These are phyloP conservation scores for Oedothorax gibbosus DNA, from an alignment of 1,140 invertebrate species.

Conservation along the genomic window DNA sequence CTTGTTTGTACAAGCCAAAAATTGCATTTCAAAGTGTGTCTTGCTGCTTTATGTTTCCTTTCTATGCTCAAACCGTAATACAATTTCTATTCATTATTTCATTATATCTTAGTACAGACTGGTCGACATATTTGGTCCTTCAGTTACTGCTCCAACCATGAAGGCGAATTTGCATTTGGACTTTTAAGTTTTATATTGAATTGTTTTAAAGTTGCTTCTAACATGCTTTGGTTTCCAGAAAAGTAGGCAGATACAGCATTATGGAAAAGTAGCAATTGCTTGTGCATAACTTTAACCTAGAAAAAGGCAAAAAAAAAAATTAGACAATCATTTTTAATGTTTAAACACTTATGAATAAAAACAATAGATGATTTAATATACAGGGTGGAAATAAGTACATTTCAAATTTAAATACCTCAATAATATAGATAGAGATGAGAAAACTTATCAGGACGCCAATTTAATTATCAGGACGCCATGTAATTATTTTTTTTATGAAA, in stretches of 20 bases:
- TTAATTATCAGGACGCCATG: no score
- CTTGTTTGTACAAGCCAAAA: constrained; percentile 29
- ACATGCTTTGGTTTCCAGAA: constrained; percentile 88
- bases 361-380: not conserved
- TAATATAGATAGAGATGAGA: no score
- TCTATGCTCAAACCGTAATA: constrained; percentile 19
- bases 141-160: constrained; percentile 80
- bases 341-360: not conserved
- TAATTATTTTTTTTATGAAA: no score
- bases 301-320: constrained; percentile 66
- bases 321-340: not conserved
- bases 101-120: constrained; percentile 3
- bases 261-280: constrained; percentile 93
- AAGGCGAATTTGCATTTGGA: constrained; percentile 78
- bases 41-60: constrained; percentile 22
- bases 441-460: no score
- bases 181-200: constrained; percentile 91
- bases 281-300: constrained; percentile 98
- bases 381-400: no score
- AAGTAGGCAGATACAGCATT: constrained; percentile 97
- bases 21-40: constrained; percentile 2
- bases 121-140: constrained; percentile 63
- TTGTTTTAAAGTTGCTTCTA: constrained; percentile 95
- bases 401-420: no score
- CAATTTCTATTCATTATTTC: constrained; percentile 29